Evolutionary conservation across 2,113 vertebrate species (phyloP).

Genomic region (Equus przewalskii): DNA sequence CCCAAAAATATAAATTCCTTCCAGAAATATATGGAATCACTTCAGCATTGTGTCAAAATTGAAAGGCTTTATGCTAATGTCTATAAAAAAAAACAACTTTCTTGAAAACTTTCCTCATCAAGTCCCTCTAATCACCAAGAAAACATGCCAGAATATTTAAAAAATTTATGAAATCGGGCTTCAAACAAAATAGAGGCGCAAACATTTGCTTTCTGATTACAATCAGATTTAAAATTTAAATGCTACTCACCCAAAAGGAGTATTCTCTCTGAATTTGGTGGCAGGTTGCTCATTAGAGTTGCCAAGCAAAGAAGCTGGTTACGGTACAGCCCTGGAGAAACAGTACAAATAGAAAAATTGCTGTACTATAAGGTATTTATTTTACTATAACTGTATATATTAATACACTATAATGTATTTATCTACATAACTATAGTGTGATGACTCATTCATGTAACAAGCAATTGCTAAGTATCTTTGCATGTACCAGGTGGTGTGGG

Average conservation of each 20-base stretch:
- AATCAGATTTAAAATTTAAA: not conserved
- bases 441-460: not conserved
- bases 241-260: constrained; percentile 58
- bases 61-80: not conserved
- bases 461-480: not conserved
- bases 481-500: not conserved
- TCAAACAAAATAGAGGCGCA: not conserved
- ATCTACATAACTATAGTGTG: not conserved
- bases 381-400: not conserved
- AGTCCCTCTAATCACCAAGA: not conserved
- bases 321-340: constrained; percentile 42
- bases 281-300: not conserved
- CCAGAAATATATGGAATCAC: not conserved
- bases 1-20: not conserved
- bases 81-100: not conserved
- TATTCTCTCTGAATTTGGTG: not conserved
- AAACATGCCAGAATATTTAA: not conserved
- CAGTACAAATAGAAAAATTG: not conserved
- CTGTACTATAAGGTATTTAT: not conserved
- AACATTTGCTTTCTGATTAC: not conserved
- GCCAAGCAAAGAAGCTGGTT: not conserved
- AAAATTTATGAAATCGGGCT: not conserved
- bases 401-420: not conserved
- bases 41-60: not conserved
- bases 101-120: not conserved